phyloP scores from a whole-genome alignment of 2,888 invertebrate species.

The Drosophila rellima region DNA sequence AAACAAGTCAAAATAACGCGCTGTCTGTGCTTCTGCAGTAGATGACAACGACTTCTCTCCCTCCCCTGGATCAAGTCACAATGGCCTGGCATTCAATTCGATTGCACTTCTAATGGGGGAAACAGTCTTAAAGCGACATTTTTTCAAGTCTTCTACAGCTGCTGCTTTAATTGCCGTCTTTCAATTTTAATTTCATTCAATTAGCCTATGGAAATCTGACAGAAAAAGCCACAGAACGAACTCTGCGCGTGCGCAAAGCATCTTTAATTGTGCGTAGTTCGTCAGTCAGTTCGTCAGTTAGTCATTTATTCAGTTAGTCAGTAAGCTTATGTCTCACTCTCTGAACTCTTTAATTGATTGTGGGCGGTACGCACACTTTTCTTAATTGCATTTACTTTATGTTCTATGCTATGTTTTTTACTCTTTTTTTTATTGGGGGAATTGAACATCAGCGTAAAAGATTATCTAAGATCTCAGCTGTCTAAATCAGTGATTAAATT shows the following conservation, averaged over 20 bases:
- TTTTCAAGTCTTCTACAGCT: conserved; percentile 22
- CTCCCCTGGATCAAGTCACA: conserved; percentile 26
- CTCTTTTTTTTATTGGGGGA: neutral
- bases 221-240: conserved; percentile 18
- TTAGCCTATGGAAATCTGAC: conserved; percentile 75
- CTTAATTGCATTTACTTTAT: conserved; percentile 68
- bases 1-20: conserved; percentile 41
- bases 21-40: conserved; percentile 36
- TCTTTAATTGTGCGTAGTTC: conserved; percentile 64
- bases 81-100: conserved; percentile 45
- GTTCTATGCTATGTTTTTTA: neutral
- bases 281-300: conserved; percentile 17
- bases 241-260: conserved; percentile 59
- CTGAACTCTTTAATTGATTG: conserved; percentile 61
- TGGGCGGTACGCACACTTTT: conserved; percentile 61
- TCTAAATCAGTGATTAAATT: neutral
- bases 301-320: conserved; percentile 4
- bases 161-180: conserved; percentile 66
- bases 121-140: conserved; percentile 47
- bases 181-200: conserved; percentile 78
- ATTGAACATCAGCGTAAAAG: neutral
- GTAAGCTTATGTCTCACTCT: neutral
- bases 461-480: conserved; percentile 1
- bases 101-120: neutral
- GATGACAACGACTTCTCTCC: neutral